Percentiles rank a stretch among this genome's conserved stretches.
Evolutionary conservation across 1,140 invertebrate genomes (phyloP).

Genomic region (Drosophila ananassae): DNA sequence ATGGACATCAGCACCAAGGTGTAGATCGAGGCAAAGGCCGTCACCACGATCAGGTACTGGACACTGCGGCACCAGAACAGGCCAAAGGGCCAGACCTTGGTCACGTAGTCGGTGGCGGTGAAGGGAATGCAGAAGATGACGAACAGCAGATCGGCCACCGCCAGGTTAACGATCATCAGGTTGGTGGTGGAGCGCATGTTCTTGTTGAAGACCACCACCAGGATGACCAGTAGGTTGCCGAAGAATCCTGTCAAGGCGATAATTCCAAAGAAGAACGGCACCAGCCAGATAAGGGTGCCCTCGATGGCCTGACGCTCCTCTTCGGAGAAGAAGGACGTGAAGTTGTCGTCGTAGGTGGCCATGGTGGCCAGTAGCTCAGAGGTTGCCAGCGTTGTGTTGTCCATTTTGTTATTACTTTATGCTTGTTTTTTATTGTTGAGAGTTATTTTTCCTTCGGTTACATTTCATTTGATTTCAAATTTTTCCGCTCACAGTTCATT

Average conservation of each 20-base stretch:
- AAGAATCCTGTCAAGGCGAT: constrained; percentile 94
- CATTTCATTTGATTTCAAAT: constrained; percentile 58
- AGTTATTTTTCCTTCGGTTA: constrained; percentile 26
- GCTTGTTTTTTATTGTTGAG: constrained; percentile 19
- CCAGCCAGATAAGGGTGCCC: constrained; percentile 84
- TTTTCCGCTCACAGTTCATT: constrained; percentile 60
- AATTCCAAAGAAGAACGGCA: constrained; percentile 94
- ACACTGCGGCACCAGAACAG: constrained; percentile 94
- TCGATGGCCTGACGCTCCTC: constrained; percentile 47
- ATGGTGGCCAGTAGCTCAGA: constrained; percentile 13
- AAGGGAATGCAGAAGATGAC: constrained; percentile 98
- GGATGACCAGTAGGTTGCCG: constrained; percentile 94
- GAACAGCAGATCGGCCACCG: constrained; percentile 95
- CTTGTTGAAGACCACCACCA: constrained; percentile 92
- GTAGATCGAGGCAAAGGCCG: constrained; percentile 96
- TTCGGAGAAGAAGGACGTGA: constrained; percentile 22
- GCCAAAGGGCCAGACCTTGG: constrained; percentile 95
- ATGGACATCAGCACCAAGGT: constrained; percentile 98
- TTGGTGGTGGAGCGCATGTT: constrained; percentile 97
- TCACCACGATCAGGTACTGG: constrained; percentile 91
- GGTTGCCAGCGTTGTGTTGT: constrained; percentile 24
- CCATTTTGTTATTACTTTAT: constrained; percentile 26
- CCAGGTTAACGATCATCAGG: constrained; percentile 94
- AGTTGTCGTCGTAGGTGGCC: constrained; percentile 11
- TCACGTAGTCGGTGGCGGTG: constrained; percentile 92